Evolutionary conservation across 1,140 invertebrate genomes (phyloP).

Genomic region (Habropoda laboriosa): DNA sequence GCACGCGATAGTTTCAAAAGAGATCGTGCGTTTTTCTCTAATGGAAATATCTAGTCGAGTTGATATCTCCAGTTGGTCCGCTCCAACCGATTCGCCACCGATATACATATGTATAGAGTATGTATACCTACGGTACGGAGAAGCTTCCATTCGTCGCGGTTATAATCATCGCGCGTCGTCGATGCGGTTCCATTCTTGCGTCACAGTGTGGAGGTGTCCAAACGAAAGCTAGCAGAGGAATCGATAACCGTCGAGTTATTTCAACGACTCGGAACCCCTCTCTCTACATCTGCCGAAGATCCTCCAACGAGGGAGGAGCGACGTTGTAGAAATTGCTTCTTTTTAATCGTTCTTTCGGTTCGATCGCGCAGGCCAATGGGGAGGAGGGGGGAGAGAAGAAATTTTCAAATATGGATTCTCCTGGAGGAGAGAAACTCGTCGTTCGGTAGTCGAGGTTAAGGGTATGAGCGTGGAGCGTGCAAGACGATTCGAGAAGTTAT

Average conservation of each 20-base stretch:
- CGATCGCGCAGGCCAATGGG: neutral
- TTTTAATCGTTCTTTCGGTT: constrained; percentile 12
- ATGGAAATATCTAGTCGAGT: no score
- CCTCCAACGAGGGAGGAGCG: neutral
- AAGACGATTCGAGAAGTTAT: constrained; percentile 39
- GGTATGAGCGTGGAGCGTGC: neutral
- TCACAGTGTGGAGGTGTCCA: no score
- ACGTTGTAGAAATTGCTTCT: constrained; percentile 10
- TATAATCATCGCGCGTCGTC: constrained; percentile 7
- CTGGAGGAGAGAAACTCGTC: neutral
- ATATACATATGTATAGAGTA: no score
- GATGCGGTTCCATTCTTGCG: neutral
- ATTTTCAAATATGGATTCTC: constrained; percentile 8
- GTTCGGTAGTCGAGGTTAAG: constrained; percentile 17
- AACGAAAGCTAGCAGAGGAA: neutral
- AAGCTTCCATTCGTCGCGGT: neutral
- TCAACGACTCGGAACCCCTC: constrained; percentile 9
- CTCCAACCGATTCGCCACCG: no score
- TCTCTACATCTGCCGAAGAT: constrained; percentile 7
- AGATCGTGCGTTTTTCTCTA: no score
- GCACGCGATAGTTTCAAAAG: no score
- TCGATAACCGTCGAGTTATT: constrained; percentile 29
- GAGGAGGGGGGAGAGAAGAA: neutral
- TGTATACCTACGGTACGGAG: no score
- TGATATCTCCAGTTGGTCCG: neutral